These are phyloP conservation scores for Glossosoma conforme DNA, from an alignment of 1,140 invertebrate species.

Conservation along the genomic window DNA sequence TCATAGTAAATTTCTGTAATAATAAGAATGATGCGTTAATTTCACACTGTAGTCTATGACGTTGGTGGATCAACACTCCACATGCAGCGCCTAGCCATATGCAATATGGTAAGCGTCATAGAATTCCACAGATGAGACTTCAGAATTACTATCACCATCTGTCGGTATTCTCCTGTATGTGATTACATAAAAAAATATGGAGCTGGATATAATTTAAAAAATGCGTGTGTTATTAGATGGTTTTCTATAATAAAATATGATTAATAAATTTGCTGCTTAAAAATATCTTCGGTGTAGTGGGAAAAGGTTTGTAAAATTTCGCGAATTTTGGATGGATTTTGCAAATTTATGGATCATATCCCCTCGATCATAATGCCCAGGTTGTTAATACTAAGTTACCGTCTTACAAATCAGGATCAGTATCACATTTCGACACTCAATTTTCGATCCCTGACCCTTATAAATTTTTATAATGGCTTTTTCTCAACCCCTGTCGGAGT, in stretches of 20 bases:
- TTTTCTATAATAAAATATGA: background rate
- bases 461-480: constrained; percentile 10
- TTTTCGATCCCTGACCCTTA: constrained; percentile 5
- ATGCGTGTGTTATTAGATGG: background rate
- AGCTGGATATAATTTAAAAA: too few species aligned
- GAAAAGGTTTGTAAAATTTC: background rate
- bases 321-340: background rate
- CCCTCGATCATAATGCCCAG: background rate
- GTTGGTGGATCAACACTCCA: too few species aligned
- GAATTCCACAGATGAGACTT: too few species aligned
- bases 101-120: too few species aligned
- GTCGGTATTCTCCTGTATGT: too few species aligned
- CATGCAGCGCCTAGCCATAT: too few species aligned
- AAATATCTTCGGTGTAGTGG: background rate
- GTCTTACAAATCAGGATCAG: constrained; percentile 5
- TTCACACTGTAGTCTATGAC: too few species aligned
- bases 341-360: background rate
- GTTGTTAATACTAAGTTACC: background rate
- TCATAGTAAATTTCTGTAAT: too few species aligned
- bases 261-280: background rate
- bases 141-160: too few species aligned
- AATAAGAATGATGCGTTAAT: too few species aligned
- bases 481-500: too few species aligned
- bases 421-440: constrained; percentile 1
- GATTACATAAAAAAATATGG: too few species aligned